Percentiles rank a stretch among this genome's conserved stretches.
These are phyloP conservation scores for Acrobasis consociella DNA, from an alignment of 2,888 invertebrate species.

Conservation along the genomic window DNA sequence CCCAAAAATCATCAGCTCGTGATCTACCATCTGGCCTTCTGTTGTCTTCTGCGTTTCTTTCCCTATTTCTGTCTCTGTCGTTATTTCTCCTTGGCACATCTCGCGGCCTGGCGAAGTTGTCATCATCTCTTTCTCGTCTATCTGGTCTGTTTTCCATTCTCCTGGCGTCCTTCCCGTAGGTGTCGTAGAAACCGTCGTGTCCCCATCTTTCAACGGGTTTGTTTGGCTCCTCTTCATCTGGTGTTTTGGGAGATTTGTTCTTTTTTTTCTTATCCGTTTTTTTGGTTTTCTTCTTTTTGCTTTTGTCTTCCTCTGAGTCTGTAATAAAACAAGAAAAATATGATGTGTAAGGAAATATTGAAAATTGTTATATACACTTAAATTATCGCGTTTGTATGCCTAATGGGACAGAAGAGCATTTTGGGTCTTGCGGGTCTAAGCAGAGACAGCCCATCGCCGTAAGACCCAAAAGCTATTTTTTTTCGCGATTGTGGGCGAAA, in stretches of 20 bases:
- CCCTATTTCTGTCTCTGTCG: conserved; percentile 30
- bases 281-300: conserved; percentile 49
- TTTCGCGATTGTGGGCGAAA: no score
- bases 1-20: conserved; percentile 15
- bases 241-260: conserved; percentile 46
- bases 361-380: no score
- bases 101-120: conserved; percentile 48
- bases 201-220: conserved; percentile 63
- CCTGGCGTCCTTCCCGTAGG: conserved; percentile 65
- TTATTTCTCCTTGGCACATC: conserved; percentile 39
- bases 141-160: conserved; percentile 49
- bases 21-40: conserved; percentile 28
- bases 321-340: conserved; percentile 34
- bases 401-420: no score
- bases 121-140: conserved; percentile 45
- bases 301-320: conserved; percentile 56
- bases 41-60: conserved; percentile 33
- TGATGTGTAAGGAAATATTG: no score
- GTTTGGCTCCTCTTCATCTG: conserved; percentile 41
- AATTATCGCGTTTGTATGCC: no score
- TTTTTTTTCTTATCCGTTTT: conserved; percentile 55
- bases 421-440: no score
- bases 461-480: no score
- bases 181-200: conserved; percentile 74
- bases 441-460: no score